A percentile compares a stretch with the other conserved stretches of the same genome.
These are phyloP conservation scores for Mobula birostris DNA, from an alignment of 2,113 vertebrate species.

Conservation along the genomic window DNA sequence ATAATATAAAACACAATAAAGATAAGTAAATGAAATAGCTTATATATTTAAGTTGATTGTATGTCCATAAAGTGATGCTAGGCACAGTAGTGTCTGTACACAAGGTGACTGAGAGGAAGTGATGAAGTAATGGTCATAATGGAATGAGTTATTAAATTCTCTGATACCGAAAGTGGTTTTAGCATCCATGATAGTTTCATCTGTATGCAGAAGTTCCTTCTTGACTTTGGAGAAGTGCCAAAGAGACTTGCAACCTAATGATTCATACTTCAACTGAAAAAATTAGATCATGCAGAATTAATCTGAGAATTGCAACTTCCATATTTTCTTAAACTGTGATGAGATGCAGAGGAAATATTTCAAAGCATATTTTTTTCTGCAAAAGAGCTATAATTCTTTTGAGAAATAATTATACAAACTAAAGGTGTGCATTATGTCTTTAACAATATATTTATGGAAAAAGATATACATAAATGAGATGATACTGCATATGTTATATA, in stretches of 20 bases:
- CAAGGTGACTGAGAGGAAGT: too few relatives aligned
- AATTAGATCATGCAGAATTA: not conserved
- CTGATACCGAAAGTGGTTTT: not conserved
- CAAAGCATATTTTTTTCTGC: not conserved
- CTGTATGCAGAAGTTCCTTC: not conserved
- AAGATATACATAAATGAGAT: not conserved
- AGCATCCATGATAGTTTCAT: not conserved
- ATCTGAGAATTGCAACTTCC: not conserved
- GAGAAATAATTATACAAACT: not conserved
- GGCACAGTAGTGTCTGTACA: too few relatives aligned
- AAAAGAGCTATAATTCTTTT: not conserved
- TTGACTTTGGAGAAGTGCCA: not conserved
- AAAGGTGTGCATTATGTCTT: not conserved
- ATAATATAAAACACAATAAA: too few relatives aligned
- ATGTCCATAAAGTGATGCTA: too few relatives aligned
- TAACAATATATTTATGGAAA: not conserved
- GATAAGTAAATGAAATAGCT: too few relatives aligned
- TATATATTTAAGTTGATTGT: too few relatives aligned
- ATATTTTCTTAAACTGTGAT: not conserved
- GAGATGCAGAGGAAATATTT: slow-evolving; percentile 6
- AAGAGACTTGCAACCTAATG: not conserved
- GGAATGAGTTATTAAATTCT: not conserved
- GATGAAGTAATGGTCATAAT: too few relatives aligned
- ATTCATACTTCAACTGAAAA: not conserved
- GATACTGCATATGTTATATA: not conserved